Conservation (phyloP, 2,113 vertebrate species). For the Ictalurus punctatus region DNA sequence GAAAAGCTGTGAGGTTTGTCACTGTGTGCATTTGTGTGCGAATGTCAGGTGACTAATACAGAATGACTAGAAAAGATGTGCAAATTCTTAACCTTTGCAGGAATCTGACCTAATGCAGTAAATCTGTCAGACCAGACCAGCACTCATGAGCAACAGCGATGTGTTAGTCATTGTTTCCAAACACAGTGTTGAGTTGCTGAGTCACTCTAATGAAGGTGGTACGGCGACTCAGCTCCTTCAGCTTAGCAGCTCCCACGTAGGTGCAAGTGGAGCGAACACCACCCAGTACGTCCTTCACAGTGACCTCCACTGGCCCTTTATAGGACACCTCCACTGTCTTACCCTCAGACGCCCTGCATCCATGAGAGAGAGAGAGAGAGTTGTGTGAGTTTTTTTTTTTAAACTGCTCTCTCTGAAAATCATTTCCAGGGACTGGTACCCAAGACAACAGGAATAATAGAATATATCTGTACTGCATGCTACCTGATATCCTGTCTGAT, state of each 20-base stretch:
- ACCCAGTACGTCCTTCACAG: constrained; percentile 83
- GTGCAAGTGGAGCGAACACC: constrained; percentile 91
- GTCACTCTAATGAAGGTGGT: constrained; percentile 91
- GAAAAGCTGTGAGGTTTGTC: background rate
- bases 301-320: constrained; percentile 81
- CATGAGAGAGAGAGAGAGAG: background rate
- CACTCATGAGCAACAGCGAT: background rate
- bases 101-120: background rate
- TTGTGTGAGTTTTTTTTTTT: background rate
- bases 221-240: constrained; percentile 88
- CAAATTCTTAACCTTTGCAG: constrained; percentile 11
- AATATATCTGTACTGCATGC: background rate
- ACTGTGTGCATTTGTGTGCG: background rate
- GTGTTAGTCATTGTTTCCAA: constrained; percentile 69
- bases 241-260: constrained; percentile 85
- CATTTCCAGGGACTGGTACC: background rate
- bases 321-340: constrained; percentile 83
- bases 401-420: background rate
- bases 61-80: background rate
- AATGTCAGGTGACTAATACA: background rate
- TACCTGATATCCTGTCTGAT: background rate
- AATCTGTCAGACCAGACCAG: background rate
- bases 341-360: constrained; percentile 84
- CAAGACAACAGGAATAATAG: background rate
- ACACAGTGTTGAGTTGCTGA: constrained; percentile 85